phyloP scores from a whole-genome alignment of 92 coral and sea anemone genomes.

The Chrysogorgia sp. region DNA sequence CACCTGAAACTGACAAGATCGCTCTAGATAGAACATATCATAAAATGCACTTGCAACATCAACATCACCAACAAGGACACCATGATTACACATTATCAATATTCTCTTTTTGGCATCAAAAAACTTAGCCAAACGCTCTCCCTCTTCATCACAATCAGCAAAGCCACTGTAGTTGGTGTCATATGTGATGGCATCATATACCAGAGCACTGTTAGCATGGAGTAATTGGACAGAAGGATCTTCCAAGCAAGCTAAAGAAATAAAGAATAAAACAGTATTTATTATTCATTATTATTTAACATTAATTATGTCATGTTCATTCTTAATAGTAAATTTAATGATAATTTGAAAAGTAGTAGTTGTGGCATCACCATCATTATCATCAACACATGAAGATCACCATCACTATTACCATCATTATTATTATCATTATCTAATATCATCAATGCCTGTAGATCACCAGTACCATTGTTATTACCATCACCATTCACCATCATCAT shows the following conservation, averaged over 20 bases:
- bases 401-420: too few relatives aligned
- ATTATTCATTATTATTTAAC: too few relatives aligned
- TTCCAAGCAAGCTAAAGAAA: conserved; percentile 61
- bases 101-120: conserved; percentile 56
- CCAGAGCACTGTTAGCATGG: conserved; percentile 64
- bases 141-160: conserved; percentile 55
- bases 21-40: conserved; percentile 65
- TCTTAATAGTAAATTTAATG: too few relatives aligned
- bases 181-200: conserved; percentile 69
- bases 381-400: too few relatives aligned
- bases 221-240: conserved; percentile 68
- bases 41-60: conserved; percentile 69
- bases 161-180: conserved; percentile 62
- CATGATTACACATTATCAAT: conserved; percentile 76
- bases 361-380: too few relatives aligned
- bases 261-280: neutral
- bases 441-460: too few relatives aligned
- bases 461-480: too few relatives aligned
- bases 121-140: conserved; percentile 62
- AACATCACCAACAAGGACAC: conserved; percentile 64
- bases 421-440: too few relatives aligned
- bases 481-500: too few relatives aligned
- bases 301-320: too few relatives aligned
- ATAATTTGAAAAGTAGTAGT: too few relatives aligned
- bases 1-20: conserved; percentile 81